Evolutionary conservation across 2,888 invertebrate species (phyloP), one percentile per base, ranked within the genome.

Genomic region (Plemyria rubiginata): DNA sequence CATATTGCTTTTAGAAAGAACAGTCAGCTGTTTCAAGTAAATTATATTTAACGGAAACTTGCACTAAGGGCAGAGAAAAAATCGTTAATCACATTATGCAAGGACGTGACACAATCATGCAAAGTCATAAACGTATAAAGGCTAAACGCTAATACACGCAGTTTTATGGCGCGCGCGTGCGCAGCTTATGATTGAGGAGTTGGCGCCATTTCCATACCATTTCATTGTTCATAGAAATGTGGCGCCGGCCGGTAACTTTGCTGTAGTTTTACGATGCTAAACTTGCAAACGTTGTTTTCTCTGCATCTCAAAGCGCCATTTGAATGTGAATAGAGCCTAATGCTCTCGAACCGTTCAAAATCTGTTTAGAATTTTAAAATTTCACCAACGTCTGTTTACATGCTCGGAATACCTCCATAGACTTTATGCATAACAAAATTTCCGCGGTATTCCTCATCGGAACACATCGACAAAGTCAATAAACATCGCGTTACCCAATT

Each of bases 201-300:
- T 82, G 88, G 88, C 90, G 91, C 88, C 89, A 85, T 85, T 86
- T 85, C 79, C 86, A 85, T 83, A 77, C 81, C 77, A 83, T 86
- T 88, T 88, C 86, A 91, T 91, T 92, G 90, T 92, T 90, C 88
- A 89, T 84, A 88, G 88, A 88, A 89, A 82, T 81, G 82, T 85
- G 91, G 90, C 91, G 92, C 90, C 91, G 76, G 76, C 77, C 79
- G 78, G 74, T 78, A 78, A 86, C 84, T 82, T 83, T 79, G 82
- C 83, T 81, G 85, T 85, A 84, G 83, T 85, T 91, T 91, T 89
- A 90, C 82, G 87, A 88, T 86, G 84, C 74, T 79, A 75, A 80
- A 78, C 78, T 84, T 78, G 85, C 76, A 73, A 82, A 80, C 74
- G 79, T 75, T 77, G 81, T 86, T 90, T 84, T 87, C 83, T 84